Evolutionary conservation across 64 coral and sea anemone species (phyloP).

Genomic region (Stichodactyla mertensii): DNA sequence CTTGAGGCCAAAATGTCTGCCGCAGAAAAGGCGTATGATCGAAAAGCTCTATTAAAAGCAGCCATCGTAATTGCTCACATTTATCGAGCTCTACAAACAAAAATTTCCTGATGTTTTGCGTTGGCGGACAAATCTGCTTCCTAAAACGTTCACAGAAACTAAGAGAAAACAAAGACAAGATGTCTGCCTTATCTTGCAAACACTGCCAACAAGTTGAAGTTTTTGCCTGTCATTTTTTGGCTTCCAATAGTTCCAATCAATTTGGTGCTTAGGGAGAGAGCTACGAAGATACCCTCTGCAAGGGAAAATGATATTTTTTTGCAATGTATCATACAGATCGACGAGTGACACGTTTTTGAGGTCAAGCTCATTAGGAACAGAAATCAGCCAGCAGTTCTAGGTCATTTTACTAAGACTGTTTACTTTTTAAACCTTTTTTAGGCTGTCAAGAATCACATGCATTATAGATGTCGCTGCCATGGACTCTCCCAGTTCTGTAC

Average conservation of each 20-base stretch:
- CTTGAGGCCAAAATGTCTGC: neutral
- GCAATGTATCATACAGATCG: constrained; percentile 9
- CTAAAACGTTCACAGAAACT: neutral
- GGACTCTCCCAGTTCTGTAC: constrained; percentile 69
- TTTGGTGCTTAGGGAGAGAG: neutral
- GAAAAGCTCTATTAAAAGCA: neutral
- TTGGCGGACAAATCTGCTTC: constrained; percentile 14
- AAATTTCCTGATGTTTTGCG: neutral
- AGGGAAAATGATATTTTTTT: neutral
- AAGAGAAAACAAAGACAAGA: neutral
- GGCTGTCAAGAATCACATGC: constrained; percentile 72
- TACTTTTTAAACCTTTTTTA: constrained; percentile 39
- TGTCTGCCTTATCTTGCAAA: neutral
- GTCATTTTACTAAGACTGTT: constrained; percentile 3
- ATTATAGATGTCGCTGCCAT: constrained; percentile 77
- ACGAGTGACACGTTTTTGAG: constrained; percentile 17
- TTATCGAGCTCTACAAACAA: constrained; percentile 7
- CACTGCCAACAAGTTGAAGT: neutral
- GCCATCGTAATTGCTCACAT: neutral
- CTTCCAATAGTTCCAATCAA: neutral
- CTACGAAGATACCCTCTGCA: neutral
- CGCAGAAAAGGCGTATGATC: neutral
- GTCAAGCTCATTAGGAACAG: constrained; percentile 19
- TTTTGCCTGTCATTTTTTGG: neutral
- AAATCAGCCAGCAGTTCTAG: constrained; percentile 11